Percentiles rank a stretch among this genome's conserved stretches.
Evolutionary conservation across 2,797 vertebrate species (phyloP).

Genomic region (Phaenicophaeus curvirostris): DNA sequence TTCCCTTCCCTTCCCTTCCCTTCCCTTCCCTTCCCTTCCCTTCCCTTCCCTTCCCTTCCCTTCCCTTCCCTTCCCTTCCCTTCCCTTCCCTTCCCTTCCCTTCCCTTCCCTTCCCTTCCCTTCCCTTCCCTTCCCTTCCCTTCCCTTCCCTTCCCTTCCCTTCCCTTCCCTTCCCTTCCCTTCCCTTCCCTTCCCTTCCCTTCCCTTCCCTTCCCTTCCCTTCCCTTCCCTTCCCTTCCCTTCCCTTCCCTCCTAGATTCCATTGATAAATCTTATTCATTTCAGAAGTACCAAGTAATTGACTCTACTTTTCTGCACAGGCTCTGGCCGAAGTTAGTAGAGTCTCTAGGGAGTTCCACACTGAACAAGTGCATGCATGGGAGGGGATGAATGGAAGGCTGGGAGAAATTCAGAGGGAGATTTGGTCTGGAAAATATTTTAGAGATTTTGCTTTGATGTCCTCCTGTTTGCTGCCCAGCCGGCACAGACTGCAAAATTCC

Average conservation of each 20-base stretch:
- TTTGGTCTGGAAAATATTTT: background rate
- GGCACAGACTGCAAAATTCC: background rate
- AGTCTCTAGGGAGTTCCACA: background rate
- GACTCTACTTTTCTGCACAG: background rate
- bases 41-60: too few relatives aligned
- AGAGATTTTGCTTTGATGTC: slow-evolving; percentile 4
- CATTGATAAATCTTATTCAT: background rate
- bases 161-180: too few relatives aligned
- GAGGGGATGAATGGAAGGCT: background rate
- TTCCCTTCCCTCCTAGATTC: background rate
- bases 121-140: too few relatives aligned
- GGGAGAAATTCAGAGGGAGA: background rate
- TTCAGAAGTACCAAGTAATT: background rate
- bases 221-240: background rate
- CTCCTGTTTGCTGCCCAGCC: background rate
- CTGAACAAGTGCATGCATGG: background rate
- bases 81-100: too few relatives aligned
- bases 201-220: too few relatives aligned
- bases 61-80: too few relatives aligned
- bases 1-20: background rate
- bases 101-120: too few relatives aligned
- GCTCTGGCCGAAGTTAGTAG: background rate
- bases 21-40: too few relatives aligned
- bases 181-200: background rate
- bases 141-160: too few relatives aligned